Percentiles rank a stretch among this genome's conserved stretches.
phyloP scores from a whole-genome alignment of 2,113 vertebrate species.

The Narcine bancroftii region DNA sequence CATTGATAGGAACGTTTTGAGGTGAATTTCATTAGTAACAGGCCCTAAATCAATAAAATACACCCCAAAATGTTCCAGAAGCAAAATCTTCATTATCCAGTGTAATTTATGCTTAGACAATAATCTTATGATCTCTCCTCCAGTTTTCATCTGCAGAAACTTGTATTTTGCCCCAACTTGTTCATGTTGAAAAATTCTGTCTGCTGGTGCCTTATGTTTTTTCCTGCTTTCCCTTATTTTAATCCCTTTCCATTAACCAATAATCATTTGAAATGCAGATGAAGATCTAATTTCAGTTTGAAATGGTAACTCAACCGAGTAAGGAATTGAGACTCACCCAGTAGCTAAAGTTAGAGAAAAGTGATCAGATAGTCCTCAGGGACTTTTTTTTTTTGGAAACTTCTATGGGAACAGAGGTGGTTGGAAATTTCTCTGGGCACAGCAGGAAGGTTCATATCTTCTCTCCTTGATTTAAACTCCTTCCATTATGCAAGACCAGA shows the following conservation, averaged over 20 bases:
- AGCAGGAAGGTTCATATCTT: background rate
- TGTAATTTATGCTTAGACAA: too few species aligned
- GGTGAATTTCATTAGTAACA: too few species aligned
- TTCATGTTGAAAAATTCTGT: too few species aligned
- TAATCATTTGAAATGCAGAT: background rate
- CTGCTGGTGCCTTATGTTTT: too few species aligned
- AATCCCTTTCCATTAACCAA: background rate
- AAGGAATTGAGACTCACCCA: background rate
- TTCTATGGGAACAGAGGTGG: background rate
- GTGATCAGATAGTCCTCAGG: background rate
- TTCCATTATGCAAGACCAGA: background rate
- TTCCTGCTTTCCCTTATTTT: background rate
- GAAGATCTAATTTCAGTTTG: background rate
- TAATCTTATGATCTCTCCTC: background rate
- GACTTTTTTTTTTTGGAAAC: too few species aligned
- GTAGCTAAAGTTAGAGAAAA: background rate
- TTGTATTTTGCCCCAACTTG: too few species aligned
- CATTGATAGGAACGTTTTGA: too few species aligned
- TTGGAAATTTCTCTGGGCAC: background rate
- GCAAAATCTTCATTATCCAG: too few species aligned
- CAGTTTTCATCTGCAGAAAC: background rate
- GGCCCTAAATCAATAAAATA: too few species aligned
- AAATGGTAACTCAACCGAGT: background rate
- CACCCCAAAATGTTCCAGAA: too few species aligned
- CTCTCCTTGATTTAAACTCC: background rate